phyloP scores from a whole-genome alignment of 2,113 vertebrate genomes.

The Glaucidium brasilianum region DNA sequence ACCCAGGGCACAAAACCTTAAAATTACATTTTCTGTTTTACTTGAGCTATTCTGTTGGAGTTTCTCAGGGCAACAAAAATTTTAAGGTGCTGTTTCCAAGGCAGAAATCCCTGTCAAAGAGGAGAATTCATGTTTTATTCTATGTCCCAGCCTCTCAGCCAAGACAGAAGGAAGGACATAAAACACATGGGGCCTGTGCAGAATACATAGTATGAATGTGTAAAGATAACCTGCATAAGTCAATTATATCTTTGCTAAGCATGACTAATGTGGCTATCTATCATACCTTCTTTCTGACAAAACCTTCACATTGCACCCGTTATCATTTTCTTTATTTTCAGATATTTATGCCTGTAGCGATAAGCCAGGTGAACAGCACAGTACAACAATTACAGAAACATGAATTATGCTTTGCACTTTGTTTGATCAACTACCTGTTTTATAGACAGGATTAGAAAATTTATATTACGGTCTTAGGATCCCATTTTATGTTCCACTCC shows the following conservation, averaged over 20 bases:
- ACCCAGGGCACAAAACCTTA: not conserved
- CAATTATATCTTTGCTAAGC: not conserved
- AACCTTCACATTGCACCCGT: not conserved
- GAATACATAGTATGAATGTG: not conserved
- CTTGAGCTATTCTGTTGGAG: not conserved
- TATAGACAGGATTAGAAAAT: not conserved
- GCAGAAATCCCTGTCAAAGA: not conserved
- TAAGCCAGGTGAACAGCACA: not conserved
- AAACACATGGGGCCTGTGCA: not conserved
- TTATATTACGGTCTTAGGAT: slow-evolving; percentile 3
- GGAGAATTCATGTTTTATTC: not conserved
- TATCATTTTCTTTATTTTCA: not conserved
- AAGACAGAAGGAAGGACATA: not conserved
- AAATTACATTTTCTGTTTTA: not conserved
- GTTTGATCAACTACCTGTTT: not conserved
- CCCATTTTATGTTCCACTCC: slow-evolving; percentile 47
- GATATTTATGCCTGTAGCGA: not conserved
- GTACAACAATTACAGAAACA: not conserved
- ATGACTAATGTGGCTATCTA: not conserved
- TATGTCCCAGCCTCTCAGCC: not conserved
- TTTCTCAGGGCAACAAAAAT: not conserved
- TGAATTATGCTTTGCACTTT: not conserved
- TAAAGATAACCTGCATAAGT: not conserved
- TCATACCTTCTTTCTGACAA: not conserved
- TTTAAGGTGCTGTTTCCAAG: not conserved